A percentile compares a stretch with the other conserved stretches of the same genome.
phyloP scores from a whole-genome alignment of 2,888 invertebrate species.

The Conomelus anceps region DNA sequence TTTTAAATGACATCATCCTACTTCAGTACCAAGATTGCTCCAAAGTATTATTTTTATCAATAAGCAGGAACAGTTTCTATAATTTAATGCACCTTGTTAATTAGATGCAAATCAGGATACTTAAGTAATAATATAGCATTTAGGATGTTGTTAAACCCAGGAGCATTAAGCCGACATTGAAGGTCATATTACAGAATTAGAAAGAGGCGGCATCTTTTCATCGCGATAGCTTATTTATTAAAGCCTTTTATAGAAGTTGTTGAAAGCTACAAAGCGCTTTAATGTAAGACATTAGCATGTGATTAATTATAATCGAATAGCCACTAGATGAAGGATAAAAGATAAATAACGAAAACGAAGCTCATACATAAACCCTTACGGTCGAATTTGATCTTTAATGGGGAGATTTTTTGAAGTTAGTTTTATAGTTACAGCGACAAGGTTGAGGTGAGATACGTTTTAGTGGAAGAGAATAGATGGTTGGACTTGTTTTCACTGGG shows the following conservation, averaged over 20 bases:
- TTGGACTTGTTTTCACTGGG: too few species aligned
- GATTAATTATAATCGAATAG: background rate
- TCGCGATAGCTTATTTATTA: background rate
- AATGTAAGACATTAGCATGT: background rate
- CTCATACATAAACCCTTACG: background rate
- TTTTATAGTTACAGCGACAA: background rate
- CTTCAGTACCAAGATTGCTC: background rate
- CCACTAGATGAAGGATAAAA: background rate
- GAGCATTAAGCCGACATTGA: background rate
- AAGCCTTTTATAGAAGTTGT: background rate
- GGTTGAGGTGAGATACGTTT: background rate
- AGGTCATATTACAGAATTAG: background rate
- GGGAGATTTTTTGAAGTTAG: background rate
- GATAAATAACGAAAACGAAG: background rate
- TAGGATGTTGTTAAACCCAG: background rate
- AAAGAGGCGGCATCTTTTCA: background rate
- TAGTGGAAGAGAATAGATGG: too few species aligned
- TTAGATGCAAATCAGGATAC: background rate
- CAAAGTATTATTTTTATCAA: background rate
- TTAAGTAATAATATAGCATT: background rate
- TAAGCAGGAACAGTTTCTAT: background rate
- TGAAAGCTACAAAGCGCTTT: background rate
- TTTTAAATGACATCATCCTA: too few species aligned
- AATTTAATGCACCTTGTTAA: background rate
- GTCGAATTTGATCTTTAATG: background rate